Conservation (phyloP, 2,888 invertebrate species). For the Eristalis intricaria region DNA sequence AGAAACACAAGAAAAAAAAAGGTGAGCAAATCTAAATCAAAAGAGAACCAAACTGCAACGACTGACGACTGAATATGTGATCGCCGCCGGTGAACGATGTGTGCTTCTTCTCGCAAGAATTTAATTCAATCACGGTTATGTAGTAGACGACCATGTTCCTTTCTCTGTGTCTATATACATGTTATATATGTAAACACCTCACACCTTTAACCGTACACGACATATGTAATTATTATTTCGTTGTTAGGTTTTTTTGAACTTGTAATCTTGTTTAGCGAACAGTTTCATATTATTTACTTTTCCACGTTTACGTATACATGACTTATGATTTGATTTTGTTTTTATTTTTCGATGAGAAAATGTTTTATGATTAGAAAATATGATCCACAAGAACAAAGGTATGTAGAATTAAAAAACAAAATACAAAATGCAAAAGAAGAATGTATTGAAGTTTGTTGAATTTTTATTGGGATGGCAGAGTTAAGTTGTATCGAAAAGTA, state of each 20-base stretch:
- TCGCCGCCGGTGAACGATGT: slow-evolving; percentile 15
- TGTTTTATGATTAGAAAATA: slow-evolving; percentile 49
- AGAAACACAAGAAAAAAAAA: background rate
- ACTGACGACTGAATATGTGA: slow-evolving; percentile 10
- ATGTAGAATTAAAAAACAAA: slow-evolving; percentile 45
- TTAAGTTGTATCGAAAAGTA: slow-evolving; percentile 17
- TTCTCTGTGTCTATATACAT: slow-evolving; percentile 29
- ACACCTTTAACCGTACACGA: slow-evolving; percentile 4
- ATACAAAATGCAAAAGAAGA: slow-evolving; percentile 12
- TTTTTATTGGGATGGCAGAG: slow-evolving; percentile 25
- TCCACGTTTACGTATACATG: background rate
- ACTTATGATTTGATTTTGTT: background rate
- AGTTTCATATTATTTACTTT: background rate
- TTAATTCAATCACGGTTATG: slow-evolving; percentile 22
- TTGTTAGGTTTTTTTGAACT: slow-evolving; percentile 45
- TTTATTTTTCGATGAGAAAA: slow-evolving; percentile 29
- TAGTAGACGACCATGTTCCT: slow-evolving; percentile 34
- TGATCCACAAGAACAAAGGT: slow-evolving; percentile 66
- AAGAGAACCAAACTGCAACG: background rate
- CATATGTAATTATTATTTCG: slow-evolving; percentile 12
- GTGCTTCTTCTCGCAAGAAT: slow-evolving; percentile 40
- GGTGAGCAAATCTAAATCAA: slow-evolving; percentile 34
- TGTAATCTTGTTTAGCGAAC: slow-evolving; percentile 6
- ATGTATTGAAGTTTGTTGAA: slow-evolving; percentile 50
- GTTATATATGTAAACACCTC: slow-evolving; percentile 16